Evolutionary conservation across 2,888 invertebrate genomes (phyloP).

Genomic region (Chrysomela aeneicollis): DNA sequence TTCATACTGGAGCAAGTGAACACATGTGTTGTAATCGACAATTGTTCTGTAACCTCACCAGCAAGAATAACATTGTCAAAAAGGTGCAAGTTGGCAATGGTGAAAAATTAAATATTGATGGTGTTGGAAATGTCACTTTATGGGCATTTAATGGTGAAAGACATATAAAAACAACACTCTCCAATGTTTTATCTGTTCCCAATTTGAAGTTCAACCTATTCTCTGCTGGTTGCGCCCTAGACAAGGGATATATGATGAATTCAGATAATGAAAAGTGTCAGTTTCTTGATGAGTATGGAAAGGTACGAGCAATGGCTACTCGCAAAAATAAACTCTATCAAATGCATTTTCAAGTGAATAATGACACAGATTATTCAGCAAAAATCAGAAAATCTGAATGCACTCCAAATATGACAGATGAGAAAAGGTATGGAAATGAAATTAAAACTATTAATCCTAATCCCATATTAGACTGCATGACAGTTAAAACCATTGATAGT

Average conservation of each 20-base stretch:
- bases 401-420: no score
- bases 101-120: no score
- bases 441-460: no score
- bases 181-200: slow-evolving; percentile 36
- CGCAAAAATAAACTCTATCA: no score
- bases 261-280: slow-evolving; percentile 37
- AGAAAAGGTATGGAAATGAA: no score
- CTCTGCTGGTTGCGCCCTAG: slow-evolving; percentile 42
- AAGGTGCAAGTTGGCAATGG: slow-evolving; percentile 40
- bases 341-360: no score
- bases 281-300: slow-evolving; percentile 34
- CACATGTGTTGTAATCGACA: slow-evolving; percentile 25
- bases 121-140: no score
- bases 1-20: slow-evolving; percentile 30
- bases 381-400: no score
- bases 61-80: slow-evolving; percentile 17
- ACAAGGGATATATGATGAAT: slow-evolving; percentile 40
- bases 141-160: no score
- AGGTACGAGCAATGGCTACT: slow-evolving; percentile 26
- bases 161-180: no score
- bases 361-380: no score
- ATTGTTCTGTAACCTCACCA: slow-evolving; percentile 2
- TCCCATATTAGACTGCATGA: no score
- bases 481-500: slow-evolving; percentile 18
- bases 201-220: slow-evolving; percentile 43